Percentiles rank a stretch among this genome's conserved stretches.
Conservation (phyloP, 2,113 vertebrate genomes). For the Heteronetta atricapilla region DNA sequence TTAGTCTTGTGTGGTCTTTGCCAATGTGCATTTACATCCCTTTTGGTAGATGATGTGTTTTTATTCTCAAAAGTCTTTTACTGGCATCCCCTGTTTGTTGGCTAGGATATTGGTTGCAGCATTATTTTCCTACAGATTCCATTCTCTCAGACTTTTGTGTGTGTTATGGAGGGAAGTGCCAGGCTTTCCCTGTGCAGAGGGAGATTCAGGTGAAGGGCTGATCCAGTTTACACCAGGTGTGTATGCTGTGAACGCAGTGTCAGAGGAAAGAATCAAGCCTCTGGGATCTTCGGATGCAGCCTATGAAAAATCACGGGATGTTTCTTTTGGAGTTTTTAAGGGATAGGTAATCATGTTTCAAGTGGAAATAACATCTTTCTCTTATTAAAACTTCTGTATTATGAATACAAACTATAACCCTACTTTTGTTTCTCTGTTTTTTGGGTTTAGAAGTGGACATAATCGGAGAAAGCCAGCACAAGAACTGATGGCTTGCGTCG, state of each 20-base stretch:
- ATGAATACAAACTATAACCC: not conserved
- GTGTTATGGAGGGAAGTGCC: not conserved
- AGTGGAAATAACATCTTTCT: not conserved
- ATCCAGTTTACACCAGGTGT: not conserved
- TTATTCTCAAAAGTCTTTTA: not conserved
- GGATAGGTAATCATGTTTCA: not conserved
- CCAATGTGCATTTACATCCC: not conserved
- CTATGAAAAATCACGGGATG: not conserved
- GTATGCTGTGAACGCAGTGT: not conserved
- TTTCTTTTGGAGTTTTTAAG: not conserved
- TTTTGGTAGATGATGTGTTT: not conserved
- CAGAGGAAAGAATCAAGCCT: not conserved
- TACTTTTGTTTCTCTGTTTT: not conserved
- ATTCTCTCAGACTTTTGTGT: not conserved
- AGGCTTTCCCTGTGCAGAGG: not conserved
- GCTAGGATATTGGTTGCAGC: not conserved
- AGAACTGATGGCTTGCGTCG: not conserved
- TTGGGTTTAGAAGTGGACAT: not conserved
- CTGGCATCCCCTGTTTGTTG: not conserved
- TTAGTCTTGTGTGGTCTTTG: slow-evolving; percentile 40
- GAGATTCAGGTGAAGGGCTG: not conserved
- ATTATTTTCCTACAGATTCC: not conserved
- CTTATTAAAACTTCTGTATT: not conserved
- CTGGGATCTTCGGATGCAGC: not conserved
- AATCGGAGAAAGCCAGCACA: not conserved